Conservation (phyloP, 2,797 vertebrate genomes). For the Lemur catta region DNA sequence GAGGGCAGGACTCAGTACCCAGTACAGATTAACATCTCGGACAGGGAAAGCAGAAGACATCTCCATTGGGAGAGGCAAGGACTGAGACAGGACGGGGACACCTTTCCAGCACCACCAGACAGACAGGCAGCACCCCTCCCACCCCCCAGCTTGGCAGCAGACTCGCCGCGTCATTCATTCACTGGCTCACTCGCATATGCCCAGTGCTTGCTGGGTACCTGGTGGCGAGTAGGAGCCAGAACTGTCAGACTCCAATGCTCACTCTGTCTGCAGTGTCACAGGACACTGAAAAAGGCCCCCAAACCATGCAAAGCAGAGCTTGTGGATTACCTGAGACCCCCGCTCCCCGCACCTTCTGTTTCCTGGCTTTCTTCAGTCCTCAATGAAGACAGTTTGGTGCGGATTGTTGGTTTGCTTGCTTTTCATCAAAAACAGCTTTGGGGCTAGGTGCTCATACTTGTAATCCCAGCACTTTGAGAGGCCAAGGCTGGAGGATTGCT, state of each 20-base stretch:
- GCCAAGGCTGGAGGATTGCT: not conserved
- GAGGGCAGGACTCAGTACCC: not conserved
- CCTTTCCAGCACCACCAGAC: not conserved
- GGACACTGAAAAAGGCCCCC: not conserved
- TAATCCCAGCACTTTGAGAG: not conserved
- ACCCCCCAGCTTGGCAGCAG: not conserved
- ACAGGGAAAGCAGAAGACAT: not conserved
- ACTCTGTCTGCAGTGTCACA: not conserved
- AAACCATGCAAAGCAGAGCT: no score
- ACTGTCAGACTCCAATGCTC: not conserved
- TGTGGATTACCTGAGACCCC: not conserved
- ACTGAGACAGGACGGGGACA: not conserved
- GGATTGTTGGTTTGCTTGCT: not conserved
- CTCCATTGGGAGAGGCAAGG: not conserved
- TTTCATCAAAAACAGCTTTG: conserved; percentile 15
- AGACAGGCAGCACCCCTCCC: not conserved
- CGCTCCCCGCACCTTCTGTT: not conserved
- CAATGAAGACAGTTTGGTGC: not conserved
- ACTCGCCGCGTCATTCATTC: not conserved
- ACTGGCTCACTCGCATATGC: not conserved
- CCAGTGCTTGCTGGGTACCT: not conserved
- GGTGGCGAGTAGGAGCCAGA: not conserved
- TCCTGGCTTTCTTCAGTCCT: not conserved
- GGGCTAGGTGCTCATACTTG: not conserved
- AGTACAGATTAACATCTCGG: not conserved